Base-by-base conservation (phyloP, 1,140 invertebrate genomes). In the Drosophila repleta region DNA sequence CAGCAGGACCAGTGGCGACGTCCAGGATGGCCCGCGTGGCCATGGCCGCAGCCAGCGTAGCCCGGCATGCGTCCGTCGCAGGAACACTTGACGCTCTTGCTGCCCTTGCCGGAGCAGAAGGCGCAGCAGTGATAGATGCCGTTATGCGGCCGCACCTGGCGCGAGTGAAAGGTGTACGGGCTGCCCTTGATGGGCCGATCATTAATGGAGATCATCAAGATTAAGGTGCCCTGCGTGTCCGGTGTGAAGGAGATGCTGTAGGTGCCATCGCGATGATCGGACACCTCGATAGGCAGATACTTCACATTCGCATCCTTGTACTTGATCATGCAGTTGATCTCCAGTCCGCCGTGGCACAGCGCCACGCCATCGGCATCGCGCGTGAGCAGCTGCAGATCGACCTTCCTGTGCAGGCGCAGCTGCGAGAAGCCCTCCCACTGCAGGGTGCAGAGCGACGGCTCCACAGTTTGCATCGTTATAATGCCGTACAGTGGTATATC, bases 1-100 rank as follows among this genome's bases (percentile, higher is more conserved):
- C 96, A 96, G 78, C 96, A 96, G n/a, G 95, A 96, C 96, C 96
- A 96, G 92, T 96, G 96, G 39, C 95, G 92, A 58, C 94, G 91
- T 39, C 96, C 95, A 13, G 96, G 96, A 93, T 96, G 96, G 20
- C 95, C 96, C 43, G 93, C 92, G 88, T 96, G 96, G 17, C 95
- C 96, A 92, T 96, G 96, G 0, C 96, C 96, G 85, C 96, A 96
- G 78, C 95, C 95, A 90, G 93, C 94, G 77, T 96, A 96, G 17
- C 95, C 96, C 80, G 90, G 68, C 95, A 96, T 96, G 32, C 92
- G 93, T 21, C 95, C 95, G 8, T 93, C 94, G 78, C 96, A 96
- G 4, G 93, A 95, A 91, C 96, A 96, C 45, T 89, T 92, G 0
- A 94, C 94, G 74, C 94, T 94, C 69, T 95, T 94, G 66, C 92